Conservation (phyloP, 64 coral and sea anemone genomes). For the Montipora sp. region DNA sequence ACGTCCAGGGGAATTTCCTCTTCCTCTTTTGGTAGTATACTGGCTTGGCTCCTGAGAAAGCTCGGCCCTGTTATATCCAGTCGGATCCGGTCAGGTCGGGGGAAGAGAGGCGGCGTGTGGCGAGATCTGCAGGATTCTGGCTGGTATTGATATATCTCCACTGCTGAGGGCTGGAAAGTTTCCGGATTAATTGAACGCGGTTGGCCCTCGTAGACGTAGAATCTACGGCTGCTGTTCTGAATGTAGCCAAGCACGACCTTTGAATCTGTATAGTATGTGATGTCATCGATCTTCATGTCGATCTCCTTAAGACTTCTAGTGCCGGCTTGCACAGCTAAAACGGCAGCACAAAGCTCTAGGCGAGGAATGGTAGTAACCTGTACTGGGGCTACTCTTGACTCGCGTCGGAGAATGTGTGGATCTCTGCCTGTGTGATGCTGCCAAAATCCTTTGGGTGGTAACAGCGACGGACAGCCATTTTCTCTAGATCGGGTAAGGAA, state of each 20-base stretch:
- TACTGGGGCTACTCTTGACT: conserved; percentile 48
- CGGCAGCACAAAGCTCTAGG: conserved; percentile 23
- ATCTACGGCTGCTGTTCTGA: background rate
- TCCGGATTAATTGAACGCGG: background rate
- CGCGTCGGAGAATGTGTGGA: too few relatives aligned
- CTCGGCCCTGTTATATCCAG: conserved; percentile 33
- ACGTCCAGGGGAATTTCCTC: conserved; percentile 27
- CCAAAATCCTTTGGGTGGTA: conserved; percentile 6
- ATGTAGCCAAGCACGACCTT: background rate
- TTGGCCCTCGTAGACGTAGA: background rate
- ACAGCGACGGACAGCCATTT: conserved; percentile 6
- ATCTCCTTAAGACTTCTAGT: background rate
- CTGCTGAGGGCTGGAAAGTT: background rate
- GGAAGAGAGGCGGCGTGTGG: conserved; percentile 31
- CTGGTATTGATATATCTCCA: conserved; percentile 58
- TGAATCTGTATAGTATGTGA: background rate
- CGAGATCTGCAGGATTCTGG: conserved; percentile 61
- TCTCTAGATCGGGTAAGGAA: background rate
- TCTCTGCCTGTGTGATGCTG: too few relatives aligned
- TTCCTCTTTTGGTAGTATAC: background rate
- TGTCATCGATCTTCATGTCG: background rate
- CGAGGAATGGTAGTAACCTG: background rate
- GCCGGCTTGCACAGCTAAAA: conserved; percentile 48
- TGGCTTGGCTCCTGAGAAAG: conserved; percentile 23
- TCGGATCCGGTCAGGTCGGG: conserved; percentile 19